Evolutionary conservation across 2,888 invertebrate species (phyloP).

Genomic region (Rhagium mordax): DNA sequence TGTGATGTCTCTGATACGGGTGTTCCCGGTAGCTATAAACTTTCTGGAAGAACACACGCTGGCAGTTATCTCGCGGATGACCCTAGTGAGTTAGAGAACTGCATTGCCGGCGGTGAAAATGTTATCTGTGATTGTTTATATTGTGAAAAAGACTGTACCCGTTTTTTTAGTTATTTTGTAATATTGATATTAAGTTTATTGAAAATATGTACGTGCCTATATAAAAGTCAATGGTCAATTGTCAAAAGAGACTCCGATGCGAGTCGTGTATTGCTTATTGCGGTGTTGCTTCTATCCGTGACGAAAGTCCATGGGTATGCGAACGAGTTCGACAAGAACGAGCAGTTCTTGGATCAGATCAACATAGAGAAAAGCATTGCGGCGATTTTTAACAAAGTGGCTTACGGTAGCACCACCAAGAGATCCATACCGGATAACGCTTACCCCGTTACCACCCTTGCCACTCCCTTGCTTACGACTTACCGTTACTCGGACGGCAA

Average conservation of each 20-base stretch:
- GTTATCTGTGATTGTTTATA: constrained; percentile 60
- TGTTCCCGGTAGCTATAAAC: constrained; percentile 29
- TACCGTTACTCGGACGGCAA: constrained; percentile 69
- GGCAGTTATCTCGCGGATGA: constrained; percentile 30
- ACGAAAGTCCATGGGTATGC: constrained; percentile 52
- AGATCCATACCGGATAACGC: constrained; percentile 78
- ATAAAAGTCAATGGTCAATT: constrained; percentile 60
- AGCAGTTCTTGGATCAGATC: constrained; percentile 73
- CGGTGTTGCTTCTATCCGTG: constrained; percentile 40
- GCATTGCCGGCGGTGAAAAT: constrained; percentile 39
- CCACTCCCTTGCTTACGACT: constrained; percentile 77
- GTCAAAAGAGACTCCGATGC: constrained; percentile 37
- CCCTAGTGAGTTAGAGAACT: constrained; percentile 37
- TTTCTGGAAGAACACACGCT: constrained; percentile 28
- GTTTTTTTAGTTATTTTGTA: constrained; percentile 50
- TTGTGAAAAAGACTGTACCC: constrained; percentile 54
- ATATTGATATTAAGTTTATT: constrained; percentile 61
- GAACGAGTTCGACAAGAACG: constrained; percentile 67
- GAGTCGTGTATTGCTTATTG: constrained; percentile 39
- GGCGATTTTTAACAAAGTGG: constrained; percentile 80
- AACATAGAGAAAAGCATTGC: constrained; percentile 78
- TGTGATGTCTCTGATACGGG: constrained; percentile 16
- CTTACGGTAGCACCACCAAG: constrained; percentile 80
- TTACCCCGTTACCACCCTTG: constrained; percentile 76
- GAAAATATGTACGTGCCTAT: constrained; percentile 66